phyloP scores from a whole-genome alignment of 2,888 invertebrate species.

The Folsomia candida region DNA sequence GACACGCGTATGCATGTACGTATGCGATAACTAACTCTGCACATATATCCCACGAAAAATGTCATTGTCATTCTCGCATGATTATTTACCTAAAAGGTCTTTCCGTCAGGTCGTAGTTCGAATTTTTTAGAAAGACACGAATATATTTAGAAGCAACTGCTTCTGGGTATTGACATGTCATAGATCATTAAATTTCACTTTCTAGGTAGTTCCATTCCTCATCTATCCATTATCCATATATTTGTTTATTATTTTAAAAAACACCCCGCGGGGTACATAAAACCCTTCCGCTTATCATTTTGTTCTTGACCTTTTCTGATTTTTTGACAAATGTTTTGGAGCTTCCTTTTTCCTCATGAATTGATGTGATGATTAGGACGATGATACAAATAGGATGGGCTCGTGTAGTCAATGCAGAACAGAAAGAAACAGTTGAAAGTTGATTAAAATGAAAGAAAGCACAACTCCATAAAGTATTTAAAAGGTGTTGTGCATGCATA shows the following conservation, averaged over 20 bases:
- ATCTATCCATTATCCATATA: neutral
- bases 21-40: constrained; percentile 2
- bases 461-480: too few relatives aligned
- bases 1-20: constrained; percentile 21
- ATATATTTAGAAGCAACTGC: neutral
- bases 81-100: constrained; percentile 7
- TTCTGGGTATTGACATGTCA: constrained; percentile 9
- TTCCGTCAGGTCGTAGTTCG: constrained; percentile 4
- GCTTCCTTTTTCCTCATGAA: constrained; percentile 7
- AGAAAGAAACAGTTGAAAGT: too few relatives aligned
- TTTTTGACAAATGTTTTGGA: constrained; percentile 11
- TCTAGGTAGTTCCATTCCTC: neutral
- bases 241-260: neutral
- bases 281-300: neutral
- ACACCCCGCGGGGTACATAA: neutral
- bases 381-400: too few relatives aligned
- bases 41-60: neutral
- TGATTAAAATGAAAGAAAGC: neutral
- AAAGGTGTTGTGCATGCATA: neutral
- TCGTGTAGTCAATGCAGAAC: too few relatives aligned
- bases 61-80: constrained; percentile 8
- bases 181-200: constrained; percentile 13
- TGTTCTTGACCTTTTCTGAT: neutral
- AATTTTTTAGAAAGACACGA: neutral
- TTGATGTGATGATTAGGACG: too few relatives aligned